Evolutionary conservation across 2,797 vertebrate genomes (phyloP), one percentile per base, ranked within the genome.

Genomic region (Sebastes elongatus): DNA sequence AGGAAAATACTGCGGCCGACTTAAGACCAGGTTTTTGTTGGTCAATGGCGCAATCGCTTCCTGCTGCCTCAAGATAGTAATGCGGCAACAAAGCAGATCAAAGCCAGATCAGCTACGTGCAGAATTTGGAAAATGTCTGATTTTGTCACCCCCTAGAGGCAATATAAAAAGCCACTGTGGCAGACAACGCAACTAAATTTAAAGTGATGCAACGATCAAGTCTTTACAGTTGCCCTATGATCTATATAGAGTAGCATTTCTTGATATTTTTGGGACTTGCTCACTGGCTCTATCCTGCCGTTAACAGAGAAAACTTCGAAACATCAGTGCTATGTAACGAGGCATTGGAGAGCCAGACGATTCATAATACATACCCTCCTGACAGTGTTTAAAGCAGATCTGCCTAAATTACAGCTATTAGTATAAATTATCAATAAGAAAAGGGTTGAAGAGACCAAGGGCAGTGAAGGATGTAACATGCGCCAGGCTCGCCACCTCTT

Each of bases 361-460:
- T 66, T 68, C 66, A 65, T 75, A 82, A 82, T 35, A 33, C 66
- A 62, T 52, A 56, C 46, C 46, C 59, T 52, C 49, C 73, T 74
- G 80, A 74, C 78, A 46, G 64, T 62, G 67, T 80, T 83, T 80
- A 69, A 81, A 82, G 56, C 62, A 67, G 35, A 77, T 62, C 25
- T 65, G 14, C 59, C 16, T 76, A 80, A 87, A 87, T 89, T 82
- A 80, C 71, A 78, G 76, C 71, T 63, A 88, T 82, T 77, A 67
- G 61, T 62, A 83, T 88, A 76, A 87, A 89, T 90, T 85, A 87
- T 86, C 85, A 78, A 89, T 86, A 83, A 78, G 79, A 78, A 60
- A 79, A 80, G 78, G 78, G 85, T 65, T 76, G 49, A 71, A 57
- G 62, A 62, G 56, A 74, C 57, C 73, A 85, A 88, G 83, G 85